phyloP scores from a whole-genome alignment of 2,888 invertebrate genomes.

The Ariolimax columbianus region DNA sequence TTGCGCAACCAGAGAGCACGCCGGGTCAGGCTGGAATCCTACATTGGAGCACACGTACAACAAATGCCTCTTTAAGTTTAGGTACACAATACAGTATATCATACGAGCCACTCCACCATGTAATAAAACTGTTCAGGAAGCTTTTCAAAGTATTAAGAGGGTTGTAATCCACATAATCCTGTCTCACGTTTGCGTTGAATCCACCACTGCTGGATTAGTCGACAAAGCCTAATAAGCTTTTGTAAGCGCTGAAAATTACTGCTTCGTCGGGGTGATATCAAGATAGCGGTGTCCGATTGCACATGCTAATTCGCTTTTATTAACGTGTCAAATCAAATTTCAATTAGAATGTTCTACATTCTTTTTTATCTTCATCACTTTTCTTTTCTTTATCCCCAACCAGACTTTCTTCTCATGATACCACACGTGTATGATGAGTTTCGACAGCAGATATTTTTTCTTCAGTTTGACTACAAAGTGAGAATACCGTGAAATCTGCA shows the following conservation, averaged over 20 bases:
- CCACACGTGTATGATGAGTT: neutral
- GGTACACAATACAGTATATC: conserved; percentile 30
- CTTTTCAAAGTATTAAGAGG: conserved; percentile 20
- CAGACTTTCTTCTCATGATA: too few species aligned
- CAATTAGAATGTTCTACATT: conserved; percentile 22
- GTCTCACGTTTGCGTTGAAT: neutral
- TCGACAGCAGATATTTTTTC: neutral
- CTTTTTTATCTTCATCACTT: neutral
- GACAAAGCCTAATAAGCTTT: conserved; percentile 41
- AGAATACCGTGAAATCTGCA: too few species aligned
- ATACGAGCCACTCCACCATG: neutral
- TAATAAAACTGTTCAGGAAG: conserved; percentile 19
- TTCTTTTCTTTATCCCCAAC: too few species aligned
- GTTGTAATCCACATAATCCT: conserved; percentile 16
- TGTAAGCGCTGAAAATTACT: conserved; percentile 37
- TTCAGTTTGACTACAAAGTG: too few species aligned
- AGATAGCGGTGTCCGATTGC: conserved; percentile 17
- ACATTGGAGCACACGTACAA: neutral
- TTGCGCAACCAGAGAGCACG: neutral
- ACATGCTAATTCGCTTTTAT: conserved; percentile 12
- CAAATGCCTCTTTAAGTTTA: neutral
- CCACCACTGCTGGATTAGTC: conserved; percentile 13
- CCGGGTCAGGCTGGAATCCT: neutral
- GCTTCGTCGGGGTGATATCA: neutral
- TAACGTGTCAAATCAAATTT: conserved; percentile 33